Evolutionary conservation across 1,140 invertebrate species (phyloP).

Genomic region (Nomia melanderi): DNA sequence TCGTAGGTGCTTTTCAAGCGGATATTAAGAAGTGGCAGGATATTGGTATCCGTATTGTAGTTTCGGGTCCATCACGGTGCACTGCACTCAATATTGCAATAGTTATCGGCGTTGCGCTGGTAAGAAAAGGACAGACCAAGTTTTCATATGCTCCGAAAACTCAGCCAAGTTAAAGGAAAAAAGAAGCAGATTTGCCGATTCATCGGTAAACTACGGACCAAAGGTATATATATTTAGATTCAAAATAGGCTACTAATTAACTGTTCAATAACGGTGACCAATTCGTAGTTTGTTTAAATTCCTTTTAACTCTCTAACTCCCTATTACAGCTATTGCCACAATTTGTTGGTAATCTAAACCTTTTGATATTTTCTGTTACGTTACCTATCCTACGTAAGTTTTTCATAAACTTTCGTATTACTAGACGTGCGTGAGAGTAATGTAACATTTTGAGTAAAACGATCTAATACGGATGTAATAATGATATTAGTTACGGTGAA

Average conservation of each 20-base stretch:
- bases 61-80: conserved; percentile 23
- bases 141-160: conserved; percentile 28
- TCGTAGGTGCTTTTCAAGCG: conserved; percentile 22
- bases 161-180: conserved; percentile 9
- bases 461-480: too few relatives aligned
- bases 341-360: too few relatives aligned
- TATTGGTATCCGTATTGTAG: conserved; percentile 58
- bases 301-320: background rate
- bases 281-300: too few relatives aligned
- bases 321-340: too few relatives aligned
- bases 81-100: conserved; percentile 41
- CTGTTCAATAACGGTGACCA: too few relatives aligned
- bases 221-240: background rate
- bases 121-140: conserved; percentile 13
- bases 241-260: too few relatives aligned
- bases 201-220: background rate
- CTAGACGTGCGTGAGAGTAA: too few relatives aligned
- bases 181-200: background rate
- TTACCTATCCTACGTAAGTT: too few relatives aligned
- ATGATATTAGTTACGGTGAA: too few relatives aligned
- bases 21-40: conserved; percentile 53
- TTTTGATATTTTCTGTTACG: too few relatives aligned
- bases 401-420: too few relatives aligned
- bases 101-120: conserved; percentile 6
- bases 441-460: too few relatives aligned